Evolutionary conservation across 2,113 vertebrate genomes (phyloP).

Genomic region (Sarotherodon lohbergeri): DNA sequence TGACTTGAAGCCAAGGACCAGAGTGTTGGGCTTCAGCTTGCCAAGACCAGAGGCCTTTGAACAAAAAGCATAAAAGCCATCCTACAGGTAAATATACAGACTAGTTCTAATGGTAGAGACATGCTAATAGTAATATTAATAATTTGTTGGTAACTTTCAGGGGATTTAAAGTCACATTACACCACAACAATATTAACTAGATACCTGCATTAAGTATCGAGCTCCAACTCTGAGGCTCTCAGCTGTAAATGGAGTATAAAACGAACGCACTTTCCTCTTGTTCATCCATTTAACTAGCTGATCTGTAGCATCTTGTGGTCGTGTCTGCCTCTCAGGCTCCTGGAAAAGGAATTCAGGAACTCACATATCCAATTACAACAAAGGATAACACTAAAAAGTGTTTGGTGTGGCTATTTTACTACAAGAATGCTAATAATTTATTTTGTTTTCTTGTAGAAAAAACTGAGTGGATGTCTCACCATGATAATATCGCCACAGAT

Average conservation of each 20-base stretch:
- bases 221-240: slow-evolving; percentile 58
- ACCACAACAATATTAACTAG: not conserved
- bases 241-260: slow-evolving; percentile 61
- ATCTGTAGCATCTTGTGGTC: not conserved
- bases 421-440: accelerated
- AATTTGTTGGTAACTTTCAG: not conserved
- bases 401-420: not conserved
- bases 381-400: not conserved
- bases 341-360: not conserved
- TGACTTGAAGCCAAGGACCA: slow-evolving; percentile 74
- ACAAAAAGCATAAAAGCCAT: not conserved
- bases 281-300: slow-evolving; percentile 70
- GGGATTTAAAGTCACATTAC: not conserved
- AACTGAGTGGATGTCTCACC: slow-evolving; percentile 29
- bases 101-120: not conserved
- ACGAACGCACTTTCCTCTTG: slow-evolving; percentile 66
- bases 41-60: slow-evolving; percentile 70
- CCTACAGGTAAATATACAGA: not conserved
- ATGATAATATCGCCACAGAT: slow-evolving; percentile 74
- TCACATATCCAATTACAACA: not conserved
- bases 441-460: not conserved
- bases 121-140: not conserved
- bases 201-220: slow-evolving; percentile 70
- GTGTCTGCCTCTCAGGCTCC: slow-evolving; percentile 33
- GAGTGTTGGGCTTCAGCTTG: slow-evolving; percentile 73